Evolutionary conservation across 2,797 vertebrate genomes (phyloP).

Genomic region (Pseudochirops cupreus): DNA sequence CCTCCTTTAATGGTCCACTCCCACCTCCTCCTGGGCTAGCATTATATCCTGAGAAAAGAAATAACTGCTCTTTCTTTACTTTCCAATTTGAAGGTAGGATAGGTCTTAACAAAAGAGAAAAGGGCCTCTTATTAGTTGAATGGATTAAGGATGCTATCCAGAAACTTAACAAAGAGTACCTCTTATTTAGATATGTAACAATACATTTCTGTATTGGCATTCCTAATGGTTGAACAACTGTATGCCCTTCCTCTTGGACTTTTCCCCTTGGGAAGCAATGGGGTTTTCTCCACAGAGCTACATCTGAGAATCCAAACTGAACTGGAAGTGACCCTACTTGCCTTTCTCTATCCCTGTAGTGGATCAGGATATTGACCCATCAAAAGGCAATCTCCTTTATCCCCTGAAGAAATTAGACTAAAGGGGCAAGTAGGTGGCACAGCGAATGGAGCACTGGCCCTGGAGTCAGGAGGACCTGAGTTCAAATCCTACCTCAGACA

Average conservation of each 20-base stretch:
- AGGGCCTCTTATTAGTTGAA: background rate
- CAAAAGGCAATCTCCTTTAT: background rate
- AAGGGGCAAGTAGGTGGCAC: background rate
- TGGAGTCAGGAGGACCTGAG: no score
- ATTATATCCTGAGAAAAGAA: background rate
- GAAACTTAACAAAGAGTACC: background rate
- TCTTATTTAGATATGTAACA: background rate
- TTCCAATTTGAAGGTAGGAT: background rate
- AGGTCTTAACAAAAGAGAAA: background rate
- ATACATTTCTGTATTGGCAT: background rate
- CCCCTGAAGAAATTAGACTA: background rate
- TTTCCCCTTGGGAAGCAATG: background rate
- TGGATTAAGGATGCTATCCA: background rate
- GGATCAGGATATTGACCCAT: background rate
- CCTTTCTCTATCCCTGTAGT: background rate
- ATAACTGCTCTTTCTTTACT: background rate
- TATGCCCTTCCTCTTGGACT: background rate
- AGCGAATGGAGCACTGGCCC: no score
- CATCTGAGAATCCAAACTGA: background rate
- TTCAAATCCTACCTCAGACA: no score
- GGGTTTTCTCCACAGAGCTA: background rate
- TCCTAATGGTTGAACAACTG: background rate
- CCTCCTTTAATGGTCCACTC: background rate
- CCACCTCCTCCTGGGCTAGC: background rate
- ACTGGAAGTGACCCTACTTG: background rate